Conservation (phyloP, 30 jellyfish, hydroid and myxozoan genomes). For the Pelagia noctiluca region DNA sequence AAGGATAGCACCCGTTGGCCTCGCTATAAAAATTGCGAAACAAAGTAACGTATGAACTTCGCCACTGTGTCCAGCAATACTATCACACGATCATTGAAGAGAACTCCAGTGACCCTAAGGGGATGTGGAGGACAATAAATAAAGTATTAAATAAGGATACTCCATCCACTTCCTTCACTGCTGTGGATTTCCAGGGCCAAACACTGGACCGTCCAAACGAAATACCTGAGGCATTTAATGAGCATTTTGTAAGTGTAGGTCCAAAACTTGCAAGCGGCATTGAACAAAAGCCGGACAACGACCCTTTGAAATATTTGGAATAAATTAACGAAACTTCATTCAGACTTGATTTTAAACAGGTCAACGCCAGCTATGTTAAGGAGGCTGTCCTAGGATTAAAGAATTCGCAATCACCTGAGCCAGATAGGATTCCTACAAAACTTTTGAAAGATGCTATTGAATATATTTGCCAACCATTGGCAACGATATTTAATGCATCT, state of each 20-base stretch:
- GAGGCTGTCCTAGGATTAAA: not conserved
- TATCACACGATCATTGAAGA: constrained; percentile 10
- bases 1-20: constrained; percentile 40
- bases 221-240: not conserved
- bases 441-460: not conserved
- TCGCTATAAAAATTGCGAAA: constrained; percentile 12
- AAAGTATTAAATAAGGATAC: not conserved
- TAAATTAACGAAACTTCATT: not conserved
- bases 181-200: not conserved
- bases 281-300: not conserved
- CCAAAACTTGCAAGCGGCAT: not conserved
- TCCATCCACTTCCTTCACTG: not conserved
- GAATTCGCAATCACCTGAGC: not conserved
- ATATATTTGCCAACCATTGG: not conserved
- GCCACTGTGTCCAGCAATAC: not conserved
- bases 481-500: not conserved
- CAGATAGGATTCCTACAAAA: constrained; percentile 1
- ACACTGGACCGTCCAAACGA: not conserved
- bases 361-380: not conserved
- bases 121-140: not conserved
- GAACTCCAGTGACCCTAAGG: constrained; percentile 8
- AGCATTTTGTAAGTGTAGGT: not conserved
- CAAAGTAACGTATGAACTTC: constrained; percentile 11
- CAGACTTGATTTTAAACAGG: not conserved
- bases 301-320: not conserved